Base-by-base conservation (phyloP, 2,888 invertebrate species). In the Parascotia fuliginaria region DNA sequence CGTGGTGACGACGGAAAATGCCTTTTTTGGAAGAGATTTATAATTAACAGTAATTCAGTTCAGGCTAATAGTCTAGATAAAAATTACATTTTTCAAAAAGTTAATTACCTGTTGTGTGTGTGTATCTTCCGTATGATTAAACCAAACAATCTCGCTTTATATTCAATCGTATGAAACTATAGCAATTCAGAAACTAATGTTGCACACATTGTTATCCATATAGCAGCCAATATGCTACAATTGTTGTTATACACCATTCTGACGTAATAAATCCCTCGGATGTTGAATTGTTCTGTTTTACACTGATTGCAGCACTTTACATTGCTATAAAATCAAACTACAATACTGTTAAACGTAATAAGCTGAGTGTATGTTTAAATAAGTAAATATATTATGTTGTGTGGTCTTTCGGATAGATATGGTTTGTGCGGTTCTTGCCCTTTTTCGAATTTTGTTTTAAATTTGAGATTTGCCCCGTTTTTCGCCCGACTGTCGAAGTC, bases 281-380 rank as follows among this genome's bases (percentile, higher is more conserved):
- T 46, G 65, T 70, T 55, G 65, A 73, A 76, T 78, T 75, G 74
- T 77, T 77, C 73, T 63, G 66, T 69, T 77, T 73, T 77, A 77
- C 69, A 75, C 76, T 74, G 70, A 81, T 82, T 80, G 79, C 73
- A 55, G 69, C 58, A 73, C 58, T 76, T 81, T 75, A 79, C 76
- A 70, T 64, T 58, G 70, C 75, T 61, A 75, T 82, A 77, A 81
- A 81, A 79, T 71, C 70, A 61, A 24, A 6, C 74, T 81, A 74
- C 78, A 81, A 76, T 72, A 60, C 68, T 68, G 65, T 56, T 6
- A 3, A 59, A 71, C 74, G 62, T 74, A 76, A 77, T 70, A 60
- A 74, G 65, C 55, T 55, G 49, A 47, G 9, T 31, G 9, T 9
- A 7, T 13, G 12, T 4, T 9, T 13, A 13, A 13, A 24, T 24